Base-by-base conservation (phyloP, 2,888 invertebrate genomes). In the Diarsia rubi region DNA sequence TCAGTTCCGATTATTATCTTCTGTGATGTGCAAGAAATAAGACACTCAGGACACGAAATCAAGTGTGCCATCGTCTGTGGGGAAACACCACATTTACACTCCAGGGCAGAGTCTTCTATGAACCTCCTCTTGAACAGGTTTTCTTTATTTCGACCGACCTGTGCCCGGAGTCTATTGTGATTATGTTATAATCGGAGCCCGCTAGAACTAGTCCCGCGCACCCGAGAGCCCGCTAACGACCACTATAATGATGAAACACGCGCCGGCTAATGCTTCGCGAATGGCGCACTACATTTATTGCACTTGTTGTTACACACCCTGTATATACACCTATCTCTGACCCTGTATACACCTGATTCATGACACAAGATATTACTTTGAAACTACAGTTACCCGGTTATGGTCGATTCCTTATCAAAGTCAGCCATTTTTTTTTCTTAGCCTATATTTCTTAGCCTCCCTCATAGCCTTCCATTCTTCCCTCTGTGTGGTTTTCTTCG, bases 191-290 rank as follows among this genome's bases (percentile, higher is more conserved):
- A 42, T 21, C 3, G 9, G 9, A 9, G 37, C 27, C 60, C 81
- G 74, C 74, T 69, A 1, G 27, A 49, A 72, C 52, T 63, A 27
- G 59, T 24, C 52, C 83, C 75, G 9, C 78, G 27, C 52, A 0
- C n/a, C 47, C 0, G 14, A 8, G 42, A 16, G 21, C 19, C 19
- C 66, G 69, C 73, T 85, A 85, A 83, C 85, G 79, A 85, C 74
- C 68, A 60, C 78, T 73, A 78, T 85, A 85, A 85, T 85, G 83
- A 85, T 85, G 83, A 83, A 67, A 83, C 85, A 85, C 74, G 75
- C 78, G 73, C 77, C 24, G 67, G 44, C 78, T 84, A 82, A 84
- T 84, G 82, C 74, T 37, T 44, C 69, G 59, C 78, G 69, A 73
- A 70, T 78, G 75, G 70, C 60, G 72, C 76, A 67, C 84, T 78